Conservation (phyloP, 2,797 vertebrate species). For the Sphaeramia orbicularis region DNA sequence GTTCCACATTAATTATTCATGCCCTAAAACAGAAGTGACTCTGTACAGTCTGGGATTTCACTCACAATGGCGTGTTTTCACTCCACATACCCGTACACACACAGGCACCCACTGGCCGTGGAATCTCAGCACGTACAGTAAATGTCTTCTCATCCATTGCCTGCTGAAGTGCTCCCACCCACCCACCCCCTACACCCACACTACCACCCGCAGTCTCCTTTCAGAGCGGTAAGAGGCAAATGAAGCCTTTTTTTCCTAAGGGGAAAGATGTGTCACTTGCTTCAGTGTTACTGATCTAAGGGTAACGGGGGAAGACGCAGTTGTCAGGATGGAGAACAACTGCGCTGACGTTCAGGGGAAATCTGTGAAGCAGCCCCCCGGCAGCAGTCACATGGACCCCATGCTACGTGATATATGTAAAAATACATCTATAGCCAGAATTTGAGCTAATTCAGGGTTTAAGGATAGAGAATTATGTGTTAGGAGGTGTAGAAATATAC, state of each 20-base stretch:
- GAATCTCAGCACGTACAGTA: slow-evolving; percentile 26
- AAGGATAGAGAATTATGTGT: too few relatives aligned
- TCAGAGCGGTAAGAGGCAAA: slow-evolving; percentile 29
- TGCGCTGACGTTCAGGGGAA: slow-evolving; percentile 5
- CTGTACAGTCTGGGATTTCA: slow-evolving; percentile 42
- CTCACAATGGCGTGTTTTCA: slow-evolving; percentile 31
- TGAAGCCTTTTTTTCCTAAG: slow-evolving; percentile 31
- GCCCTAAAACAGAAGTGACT: slow-evolving; percentile 40
- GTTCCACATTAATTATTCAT: slow-evolving; percentile 67
- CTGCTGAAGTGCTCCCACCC: slow-evolving; percentile 2
- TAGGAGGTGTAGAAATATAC: too few relatives aligned
- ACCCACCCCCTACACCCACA: neutral
- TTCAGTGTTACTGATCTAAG: slow-evolving; percentile 57
- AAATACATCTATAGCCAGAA: neutral
- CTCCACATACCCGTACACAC: slow-evolving; percentile 18
- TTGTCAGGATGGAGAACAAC: slow-evolving; percentile 48
- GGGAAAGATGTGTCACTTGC: slow-evolving; percentile 43
- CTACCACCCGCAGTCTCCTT: slow-evolving; percentile 17
- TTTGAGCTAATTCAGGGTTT: neutral
- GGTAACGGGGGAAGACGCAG: slow-evolving; percentile 53
- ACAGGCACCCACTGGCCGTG: slow-evolving; percentile 7
- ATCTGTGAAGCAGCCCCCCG: slow-evolving; percentile 39
- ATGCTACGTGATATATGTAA: slow-evolving; percentile 31
- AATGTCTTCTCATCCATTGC: slow-evolving; percentile 25
- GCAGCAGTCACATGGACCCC: slow-evolving; percentile 29